A percentile compares a stretch with the other conserved stretches of the same genome.
phyloP scores from a whole-genome alignment of 92 coral and sea anemone genomes.

The Porites evermanni region DNA sequence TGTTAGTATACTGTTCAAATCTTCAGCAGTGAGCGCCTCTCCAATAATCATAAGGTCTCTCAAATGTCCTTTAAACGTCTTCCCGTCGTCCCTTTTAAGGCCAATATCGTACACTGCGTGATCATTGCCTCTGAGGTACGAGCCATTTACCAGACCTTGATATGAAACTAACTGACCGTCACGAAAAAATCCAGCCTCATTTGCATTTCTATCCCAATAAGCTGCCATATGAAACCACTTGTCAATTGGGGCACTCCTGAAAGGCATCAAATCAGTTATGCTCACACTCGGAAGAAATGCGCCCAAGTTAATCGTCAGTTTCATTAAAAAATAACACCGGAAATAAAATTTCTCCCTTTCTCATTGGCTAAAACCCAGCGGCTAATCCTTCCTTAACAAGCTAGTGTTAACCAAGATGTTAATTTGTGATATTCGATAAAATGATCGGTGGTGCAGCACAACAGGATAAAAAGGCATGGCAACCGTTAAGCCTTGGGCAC shows the following conservation, averaged over 20 bases:
- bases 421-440: too few species aligned
- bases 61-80: background rate
- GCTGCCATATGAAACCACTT: conserved; percentile 9
- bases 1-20: background rate
- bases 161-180: background rate
- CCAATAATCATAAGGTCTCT: conserved; percentile 18
- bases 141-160: background rate
- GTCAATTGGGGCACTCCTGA: background rate
- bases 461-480: too few species aligned
- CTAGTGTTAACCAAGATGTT: too few species aligned
- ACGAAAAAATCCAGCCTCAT: background rate
- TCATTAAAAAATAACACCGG: too few species aligned
- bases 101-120: conserved; percentile 3
- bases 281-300: background rate
- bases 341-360: too few species aligned
- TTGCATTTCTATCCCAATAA: conserved; percentile 1
- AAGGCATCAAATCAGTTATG: background rate
- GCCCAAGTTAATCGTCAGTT: too few species aligned
- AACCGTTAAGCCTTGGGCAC: too few species aligned
- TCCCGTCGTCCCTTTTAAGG: background rate
- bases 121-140: background rate
- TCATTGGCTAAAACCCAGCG: too few species aligned
- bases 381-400: too few species aligned
- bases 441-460: too few species aligned
- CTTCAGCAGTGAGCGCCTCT: background rate